phyloP scores from a whole-genome alignment of 1,140 invertebrate genomes.

The Rhagoletis zephyria region DNA sequence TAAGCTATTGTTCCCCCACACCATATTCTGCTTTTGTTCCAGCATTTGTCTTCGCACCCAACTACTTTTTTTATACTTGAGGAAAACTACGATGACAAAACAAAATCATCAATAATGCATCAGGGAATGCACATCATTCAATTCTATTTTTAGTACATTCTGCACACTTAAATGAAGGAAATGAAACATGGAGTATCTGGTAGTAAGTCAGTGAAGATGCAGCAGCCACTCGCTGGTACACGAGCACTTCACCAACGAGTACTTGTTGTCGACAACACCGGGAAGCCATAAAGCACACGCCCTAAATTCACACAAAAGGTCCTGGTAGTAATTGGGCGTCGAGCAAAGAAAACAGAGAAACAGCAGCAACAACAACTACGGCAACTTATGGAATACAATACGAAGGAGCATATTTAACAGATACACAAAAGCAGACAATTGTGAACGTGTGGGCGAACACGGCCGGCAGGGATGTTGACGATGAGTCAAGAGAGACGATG shows the following conservation, averaged over 20 bases:
- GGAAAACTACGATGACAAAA: neutral
- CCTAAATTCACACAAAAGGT: conserved; percentile 51
- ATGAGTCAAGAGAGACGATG: conserved; percentile 25
- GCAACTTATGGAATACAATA: conserved; percentile 29
- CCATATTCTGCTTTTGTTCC: neutral
- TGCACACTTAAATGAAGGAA: neutral
- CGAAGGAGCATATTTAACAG: neutral
- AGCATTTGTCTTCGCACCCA: neutral
- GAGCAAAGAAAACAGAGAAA: neutral
- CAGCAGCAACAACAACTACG: neutral
- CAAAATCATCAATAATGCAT: conserved; percentile 13
- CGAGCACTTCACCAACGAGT: neutral
- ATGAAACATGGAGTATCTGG: neutral
- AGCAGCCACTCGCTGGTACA: neutral
- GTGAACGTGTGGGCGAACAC: neutral
- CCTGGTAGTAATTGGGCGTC: conserved; percentile 20
- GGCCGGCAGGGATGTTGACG: neutral
- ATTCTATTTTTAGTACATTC: neutral
- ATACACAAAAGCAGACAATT: conserved; percentile 37
- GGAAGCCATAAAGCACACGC: conserved; percentile 51
- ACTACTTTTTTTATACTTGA: neutral
- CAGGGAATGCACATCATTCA: neutral
- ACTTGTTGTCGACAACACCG: neutral
- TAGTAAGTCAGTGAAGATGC: neutral
- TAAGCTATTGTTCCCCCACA: neutral